Evolutionary conservation across 2,113 vertebrate genomes (phyloP), one percentile per base, ranked within the genome.

Genomic region (Coryphaenoides rupestris): DNA sequence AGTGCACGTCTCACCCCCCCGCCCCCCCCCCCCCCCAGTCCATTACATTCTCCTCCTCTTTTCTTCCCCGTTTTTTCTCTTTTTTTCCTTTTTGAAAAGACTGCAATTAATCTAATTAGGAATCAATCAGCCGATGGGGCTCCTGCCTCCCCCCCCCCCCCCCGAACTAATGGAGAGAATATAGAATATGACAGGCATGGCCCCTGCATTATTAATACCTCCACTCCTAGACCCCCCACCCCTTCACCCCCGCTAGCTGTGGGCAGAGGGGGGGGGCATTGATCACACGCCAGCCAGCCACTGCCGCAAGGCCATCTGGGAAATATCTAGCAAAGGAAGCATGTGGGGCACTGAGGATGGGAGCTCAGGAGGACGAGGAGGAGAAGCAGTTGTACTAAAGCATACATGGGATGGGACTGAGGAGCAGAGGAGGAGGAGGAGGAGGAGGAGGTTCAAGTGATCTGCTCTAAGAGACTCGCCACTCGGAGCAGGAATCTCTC

Each of bases 201-300:
- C 70, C 73, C 65, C 73, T 92, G 83, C 80, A 91, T 92, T 92
- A 92, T 91, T 91, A 89, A 91, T 89, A 83, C 76, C 79, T 86
- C 83, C 81, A 87, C 87, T 89, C 80, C 73, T 77, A 73, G 77
- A 86, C 79, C 79, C 76, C 65, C 62, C 13, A 58, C 55, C 55
- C 60, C 66, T 68, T 40, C 58, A 47, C 19, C 10, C 60, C 66
- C 28, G 33, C 21, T 21, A 6, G 73, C 79, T 72, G 68, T 79
- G 82, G 75, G 33, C 33, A 40, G 33, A 40, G 33, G 13, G 33
- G 33, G 33, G 33, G 33, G 80, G 84, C 85, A 90, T 89, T 89
- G 85, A 91, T 91, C 88, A 88, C 77, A 21, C 78, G 73, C 79
- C 78, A 77, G 63, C 22, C 26, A 78, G 75, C 74, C n/a, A 62